Evolutionary conservation across 2,797 vertebrate species (phyloP), one percentile per base, ranked within the genome.

Genomic region (Typhlichthys eigenmanni): DNA sequence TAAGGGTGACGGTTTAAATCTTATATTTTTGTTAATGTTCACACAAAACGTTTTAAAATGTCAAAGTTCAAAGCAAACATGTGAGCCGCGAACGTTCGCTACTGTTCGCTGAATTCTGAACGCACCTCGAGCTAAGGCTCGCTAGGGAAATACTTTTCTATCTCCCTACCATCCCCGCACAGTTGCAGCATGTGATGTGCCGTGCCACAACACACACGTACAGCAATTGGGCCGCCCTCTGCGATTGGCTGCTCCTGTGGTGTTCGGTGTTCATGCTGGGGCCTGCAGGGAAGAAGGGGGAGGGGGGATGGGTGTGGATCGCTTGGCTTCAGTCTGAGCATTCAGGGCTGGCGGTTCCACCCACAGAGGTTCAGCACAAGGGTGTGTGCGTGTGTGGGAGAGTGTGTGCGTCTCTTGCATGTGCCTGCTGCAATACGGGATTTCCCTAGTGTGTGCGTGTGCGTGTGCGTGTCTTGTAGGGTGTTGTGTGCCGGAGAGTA

Each of bases 201-300:
- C 24, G 24, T 24, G 24, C 24, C 24, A 24, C 24, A 24, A 24
- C 24, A 24, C 24, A 24, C 24, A 24, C 3, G 24, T 78, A 72
- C 45, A 62, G 69, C 3, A 67, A 71, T 66, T 5, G n/a, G 72
- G 70, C 60, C 59, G 14, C 50, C 58, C 47, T 79, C 32, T 46
- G 69, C 66, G 3, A 79, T 78, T 68, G 32, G 47, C 64, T 71
- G 67, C 29, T 80, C 81, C 71, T 85, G 69, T 79, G 81, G 80
- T 75, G 78, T 87, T 84, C 78, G 81, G 80, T 75, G 78, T 87
- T 84, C 82, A 87, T 80, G 84, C 75, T 2, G 57, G 48, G 76
- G 81, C 83, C 82, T 83, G 85, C 76, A 24, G 3, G 24, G 24
- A 24, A 24, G 24, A 24, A 78, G 81, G 61, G 38, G 60, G n/a